phyloP scores from a whole-genome alignment of 2,113 vertebrate species.

The Erythrocercus mccallii region DNA sequence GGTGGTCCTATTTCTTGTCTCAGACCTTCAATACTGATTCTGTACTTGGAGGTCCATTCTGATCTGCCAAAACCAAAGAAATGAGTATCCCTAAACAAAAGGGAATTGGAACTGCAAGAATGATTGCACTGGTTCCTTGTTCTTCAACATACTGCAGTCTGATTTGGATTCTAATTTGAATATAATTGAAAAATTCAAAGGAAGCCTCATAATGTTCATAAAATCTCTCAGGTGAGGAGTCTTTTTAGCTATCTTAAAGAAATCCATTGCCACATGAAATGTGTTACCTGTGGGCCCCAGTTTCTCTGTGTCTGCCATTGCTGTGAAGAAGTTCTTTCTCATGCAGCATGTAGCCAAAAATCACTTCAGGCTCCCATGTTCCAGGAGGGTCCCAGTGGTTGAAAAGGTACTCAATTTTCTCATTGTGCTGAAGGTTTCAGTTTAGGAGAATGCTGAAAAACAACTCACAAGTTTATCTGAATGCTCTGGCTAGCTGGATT shows the following conservation, averaged over 20 bases:
- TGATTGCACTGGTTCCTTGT: neutral
- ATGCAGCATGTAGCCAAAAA: accelerated
- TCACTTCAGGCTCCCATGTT: neutral
- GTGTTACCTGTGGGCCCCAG: neutral
- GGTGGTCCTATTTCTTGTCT: neutral
- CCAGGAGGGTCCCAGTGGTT: neutral
- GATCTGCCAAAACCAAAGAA: neutral
- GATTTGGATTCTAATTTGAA: neutral
- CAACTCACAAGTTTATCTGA: neutral
- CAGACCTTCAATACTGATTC: neutral
- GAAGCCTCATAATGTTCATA: neutral
- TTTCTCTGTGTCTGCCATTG: neutral
- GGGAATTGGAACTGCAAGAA: neutral
- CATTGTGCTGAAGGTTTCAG: neutral
- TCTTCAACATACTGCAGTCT: neutral
- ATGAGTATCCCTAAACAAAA: neutral
- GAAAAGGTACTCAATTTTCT: neutral
- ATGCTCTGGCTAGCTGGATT: neutral
- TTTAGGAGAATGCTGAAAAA: neutral
- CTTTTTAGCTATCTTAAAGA: neutral
- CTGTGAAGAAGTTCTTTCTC: neutral
- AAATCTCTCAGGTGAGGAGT: neutral
- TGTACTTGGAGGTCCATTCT: neutral
- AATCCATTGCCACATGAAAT: neutral
- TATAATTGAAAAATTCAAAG: neutral